phyloP scores from a whole-genome alignment of 1,140 invertebrate genomes.

The Cydia amplana region DNA sequence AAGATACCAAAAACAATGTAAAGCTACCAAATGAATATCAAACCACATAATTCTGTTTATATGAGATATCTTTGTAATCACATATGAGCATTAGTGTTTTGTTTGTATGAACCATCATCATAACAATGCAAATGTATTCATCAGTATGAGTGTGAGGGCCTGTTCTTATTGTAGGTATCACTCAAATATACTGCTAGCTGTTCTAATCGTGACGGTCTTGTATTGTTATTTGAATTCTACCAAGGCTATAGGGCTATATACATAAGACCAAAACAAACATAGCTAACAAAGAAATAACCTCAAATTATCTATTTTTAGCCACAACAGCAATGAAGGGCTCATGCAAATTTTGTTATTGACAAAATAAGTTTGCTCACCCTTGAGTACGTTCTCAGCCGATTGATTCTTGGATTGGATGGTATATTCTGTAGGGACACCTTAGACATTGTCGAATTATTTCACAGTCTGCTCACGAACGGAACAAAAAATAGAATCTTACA shows the following conservation, averaged over 20 bases:
- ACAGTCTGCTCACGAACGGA: conserved; percentile 37
- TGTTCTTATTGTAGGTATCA: not conserved
- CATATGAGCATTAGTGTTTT: not conserved
- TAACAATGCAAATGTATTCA: conserved; percentile 1
- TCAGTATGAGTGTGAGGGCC: not conserved
- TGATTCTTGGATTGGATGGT: conserved; percentile 72
- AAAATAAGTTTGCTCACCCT: conserved; percentile 59
- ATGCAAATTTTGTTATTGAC: not conserved
- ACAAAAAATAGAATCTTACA: conserved; percentile 47
- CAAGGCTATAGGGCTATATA: conserved; percentile 29
- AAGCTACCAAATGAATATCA: not conserved
- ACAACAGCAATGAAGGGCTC: conserved; percentile 3
- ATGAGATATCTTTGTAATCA: not conserved
- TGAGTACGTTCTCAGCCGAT: conserved; percentile 70
- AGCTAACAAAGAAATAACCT: conserved; percentile 32
- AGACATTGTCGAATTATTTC: conserved; percentile 61
- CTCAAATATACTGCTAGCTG: not conserved
- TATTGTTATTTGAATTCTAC: not conserved
- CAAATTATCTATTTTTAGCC: conserved; percentile 27
- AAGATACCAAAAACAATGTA: not conserved
- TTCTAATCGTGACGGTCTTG: not conserved
- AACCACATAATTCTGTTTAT: not conserved
- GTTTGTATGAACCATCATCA: conserved; percentile 7
- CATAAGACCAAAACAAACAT: conserved; percentile 27
- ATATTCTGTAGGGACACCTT: conserved; percentile 73